A percentile compares a stretch with the other conserved stretches of the same genome.
Conservation (phyloP, 1,140 invertebrate species). For the Caenorhabditis briggsae region DNA sequence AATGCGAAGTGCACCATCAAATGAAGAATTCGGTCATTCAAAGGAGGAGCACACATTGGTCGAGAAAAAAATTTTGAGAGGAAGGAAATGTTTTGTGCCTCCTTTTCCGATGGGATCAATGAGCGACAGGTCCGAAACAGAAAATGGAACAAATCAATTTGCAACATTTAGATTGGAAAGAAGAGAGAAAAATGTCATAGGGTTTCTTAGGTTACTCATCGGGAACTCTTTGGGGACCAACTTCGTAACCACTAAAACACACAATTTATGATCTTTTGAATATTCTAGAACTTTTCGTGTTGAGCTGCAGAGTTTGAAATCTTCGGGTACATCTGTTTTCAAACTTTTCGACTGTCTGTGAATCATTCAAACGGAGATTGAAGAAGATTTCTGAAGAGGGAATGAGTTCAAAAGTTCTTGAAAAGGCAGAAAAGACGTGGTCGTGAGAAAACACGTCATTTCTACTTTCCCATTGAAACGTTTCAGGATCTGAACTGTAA, state of each 20-base stretch:
- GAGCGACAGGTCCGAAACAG: slow-evolving; percentile 9
- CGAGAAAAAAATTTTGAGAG: not conserved
- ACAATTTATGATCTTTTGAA: slow-evolving; percentile 36
- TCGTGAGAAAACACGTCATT: not conserved
- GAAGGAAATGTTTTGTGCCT: slow-evolving; percentile 17
- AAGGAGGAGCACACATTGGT: slow-evolving; percentile 1
- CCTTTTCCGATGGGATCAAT: slow-evolving; percentile 45
- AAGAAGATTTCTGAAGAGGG: not conserved
- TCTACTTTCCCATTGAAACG: too few relatives aligned
- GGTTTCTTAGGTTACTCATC: slow-evolving; percentile 15
- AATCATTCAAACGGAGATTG: too few relatives aligned
- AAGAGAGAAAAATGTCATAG: not conserved
- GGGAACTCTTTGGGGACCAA: slow-evolving; percentile 20
- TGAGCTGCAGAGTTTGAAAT: not conserved
- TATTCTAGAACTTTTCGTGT: slow-evolving; percentile 14
- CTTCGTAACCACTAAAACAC: not conserved
- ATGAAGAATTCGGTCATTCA: slow-evolving; percentile 54
- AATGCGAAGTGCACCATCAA: slow-evolving; percentile 40
- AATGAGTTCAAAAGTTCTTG: not conserved
- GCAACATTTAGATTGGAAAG: slow-evolving; percentile 26
- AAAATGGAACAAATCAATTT: slow-evolving; percentile 29
- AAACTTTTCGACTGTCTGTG: too few relatives aligned
- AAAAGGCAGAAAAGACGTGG: not conserved
- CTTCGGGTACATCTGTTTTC: too few relatives aligned
- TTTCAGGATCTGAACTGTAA: too few relatives aligned